Base-by-base conservation (phyloP, 2,888 invertebrate genomes). In the Neocrepidodera transversa region DNA sequence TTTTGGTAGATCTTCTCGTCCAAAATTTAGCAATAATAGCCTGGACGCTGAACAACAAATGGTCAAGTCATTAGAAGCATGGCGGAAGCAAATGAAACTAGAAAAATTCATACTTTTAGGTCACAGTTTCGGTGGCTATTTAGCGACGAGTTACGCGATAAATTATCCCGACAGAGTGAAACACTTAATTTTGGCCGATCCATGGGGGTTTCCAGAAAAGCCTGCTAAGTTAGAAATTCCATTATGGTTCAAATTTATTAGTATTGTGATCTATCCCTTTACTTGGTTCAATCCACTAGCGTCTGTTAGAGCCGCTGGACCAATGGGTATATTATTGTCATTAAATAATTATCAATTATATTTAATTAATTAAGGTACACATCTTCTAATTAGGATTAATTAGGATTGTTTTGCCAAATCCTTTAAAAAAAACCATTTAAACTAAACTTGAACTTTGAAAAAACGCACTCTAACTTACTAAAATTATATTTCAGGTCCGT, bases 1-100 rank as follows among this genome's bases (percentile, higher is more conserved):
- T 20, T 98, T 97, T 82, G 97, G 95, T 0, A 87, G 95, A 67
- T 97, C 97, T 71, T 93, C 95, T 5, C 85, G 97, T 28, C 94
- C 96, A 0, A 80, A 81, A 64, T 97, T 97, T 79, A 87, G 90
- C 54, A 83, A 80, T 0, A 90, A 95, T 74, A 87, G 92, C 0
- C 74, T 84, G 28, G 85, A 91, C 71, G 92, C 91, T 23, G 97
- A 97, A 75, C 84, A 87, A 51, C 93, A 96, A 75, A 88, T 95
- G 81, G 91, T 97, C n/a, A 87, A 89, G 71, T 91, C 95, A 0
- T 89, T 97, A 1, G 97, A 98, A 80, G 92, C 93, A 79, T 97
- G 97, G 97, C 84, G 97, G 28, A 85, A 91, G 57, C 89, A 92
- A 77, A 88, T 96, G 83, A 89, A 91, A 69, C 82, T 98, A 14